Percentiles rank a stretch among this genome's conserved stretches.
Evolutionary conservation across 2,888 invertebrate genomes (phyloP).

Genomic region (Macaria notata): DNA sequence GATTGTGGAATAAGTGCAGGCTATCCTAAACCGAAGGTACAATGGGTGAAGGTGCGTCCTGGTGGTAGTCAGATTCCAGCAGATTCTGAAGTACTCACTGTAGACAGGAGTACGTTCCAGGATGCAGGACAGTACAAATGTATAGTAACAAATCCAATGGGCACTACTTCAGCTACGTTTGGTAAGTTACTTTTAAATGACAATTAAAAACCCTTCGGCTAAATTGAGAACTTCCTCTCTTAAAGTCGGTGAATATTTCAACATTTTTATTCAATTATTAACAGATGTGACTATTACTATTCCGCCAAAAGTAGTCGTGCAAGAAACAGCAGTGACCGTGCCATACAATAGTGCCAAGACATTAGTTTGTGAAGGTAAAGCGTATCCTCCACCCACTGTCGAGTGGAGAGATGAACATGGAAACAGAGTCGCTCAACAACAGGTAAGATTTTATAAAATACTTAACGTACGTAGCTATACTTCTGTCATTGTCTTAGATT

Average conservation of each 20-base stretch:
- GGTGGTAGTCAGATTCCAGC: background rate
- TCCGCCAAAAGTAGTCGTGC: conserved; percentile 1
- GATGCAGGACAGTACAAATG: conserved; percentile 12
- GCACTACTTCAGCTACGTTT: conserved; percentile 1
- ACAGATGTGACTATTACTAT: conserved; percentile 1
- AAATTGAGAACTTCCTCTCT: too few species aligned
- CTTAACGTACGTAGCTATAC: too few species aligned
- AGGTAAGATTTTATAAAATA: background rate
- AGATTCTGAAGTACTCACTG: conserved; percentile 4
- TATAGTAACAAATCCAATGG: background rate
- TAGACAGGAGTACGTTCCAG: background rate
- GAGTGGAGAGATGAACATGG: conserved; percentile 7
- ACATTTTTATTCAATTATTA: background rate
- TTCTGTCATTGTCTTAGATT: too few species aligned
- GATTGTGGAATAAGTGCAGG: background rate
- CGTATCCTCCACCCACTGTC: conserved; percentile 7
- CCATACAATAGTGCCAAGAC: conserved; percentile 5
- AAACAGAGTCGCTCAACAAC: background rate
- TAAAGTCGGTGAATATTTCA: too few species aligned
- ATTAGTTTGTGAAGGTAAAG: conserved; percentile 8
- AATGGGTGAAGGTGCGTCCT: background rate
- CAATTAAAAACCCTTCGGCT: too few species aligned
- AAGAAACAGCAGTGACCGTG: background rate
- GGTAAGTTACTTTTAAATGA: conserved; percentile 2
- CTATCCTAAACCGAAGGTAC: background rate